Base-by-base conservation (phyloP, 2,888 invertebrate genomes). In the Ophion ellenae region DNA sequence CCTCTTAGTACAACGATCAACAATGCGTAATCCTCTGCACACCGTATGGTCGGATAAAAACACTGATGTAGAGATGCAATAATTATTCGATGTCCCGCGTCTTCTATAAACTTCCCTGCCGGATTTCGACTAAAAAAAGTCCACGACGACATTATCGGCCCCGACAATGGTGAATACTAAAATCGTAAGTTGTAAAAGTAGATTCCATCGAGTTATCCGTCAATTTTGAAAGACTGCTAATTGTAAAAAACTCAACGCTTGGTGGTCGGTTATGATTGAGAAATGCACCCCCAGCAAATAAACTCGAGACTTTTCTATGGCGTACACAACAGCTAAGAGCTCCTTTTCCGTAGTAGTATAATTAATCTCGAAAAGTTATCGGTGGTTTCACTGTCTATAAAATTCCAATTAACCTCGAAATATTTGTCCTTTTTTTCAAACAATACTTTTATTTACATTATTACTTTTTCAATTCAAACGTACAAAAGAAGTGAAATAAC, bases 11-110 rank as follows among this genome's bases (percentile, higher is more conserved):
- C 61, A 3, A 59, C 5, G 3, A 20, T 45, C 3, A 20, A 24
- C 11, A 78, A 45, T 45, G 69, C n/a, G 7, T 36, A 45, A 61
- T 78, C 45, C 14, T 78, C 45, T 10, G 9, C 20, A 24, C 32
- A 32, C 32, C 9, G 4, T 24, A 45, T 45, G 0, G 24, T 4
- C 2, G 78, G 78, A 2, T 69, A 11, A 2, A 70, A 17, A 14
- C 69, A 36, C 17, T 17, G 14, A 45, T 69, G 17, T 28, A 78
- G 45, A 4, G 59, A 11, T 14, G 78, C 47, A 14, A 69, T 61
- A 9, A 69, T 20, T 5, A 69, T 69, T 69, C n/a, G 32, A 32
- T 78, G 4, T 78, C 1, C 6, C 5, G n/a, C 1, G 4, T 0
- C n/a, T 24, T 63, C 63, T 32, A 32, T 32, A 32, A 32, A 32